Conservation (phyloP, 2,113 vertebrate genomes). For the Odocoileus virginianus region DNA sequence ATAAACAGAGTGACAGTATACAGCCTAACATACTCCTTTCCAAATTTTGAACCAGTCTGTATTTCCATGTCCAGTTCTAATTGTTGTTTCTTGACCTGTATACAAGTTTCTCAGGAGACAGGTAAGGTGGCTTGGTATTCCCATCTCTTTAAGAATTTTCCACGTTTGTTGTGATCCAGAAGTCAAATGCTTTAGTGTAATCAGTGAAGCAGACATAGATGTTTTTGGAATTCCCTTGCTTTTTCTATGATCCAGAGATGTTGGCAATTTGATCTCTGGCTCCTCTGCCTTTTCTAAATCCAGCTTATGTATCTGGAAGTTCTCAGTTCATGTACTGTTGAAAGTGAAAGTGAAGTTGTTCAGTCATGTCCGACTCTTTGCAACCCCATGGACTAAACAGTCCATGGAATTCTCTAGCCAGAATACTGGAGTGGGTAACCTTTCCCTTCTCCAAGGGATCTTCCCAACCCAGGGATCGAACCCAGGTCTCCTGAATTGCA, state of each 20-base stretch:
- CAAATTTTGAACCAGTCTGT: not conserved
- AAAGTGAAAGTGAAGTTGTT: not conserved
- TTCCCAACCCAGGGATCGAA: not conserved
- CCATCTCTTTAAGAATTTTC: not conserved
- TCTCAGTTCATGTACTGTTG: not conserved
- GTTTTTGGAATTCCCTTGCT: not conserved
- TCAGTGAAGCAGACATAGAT: not conserved
- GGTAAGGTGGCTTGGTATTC: not conserved
- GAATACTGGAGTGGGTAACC: not conserved
- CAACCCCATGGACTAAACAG: not conserved
- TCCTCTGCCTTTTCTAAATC: not conserved
- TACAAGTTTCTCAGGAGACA: not conserved
- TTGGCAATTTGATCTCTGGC: not conserved
- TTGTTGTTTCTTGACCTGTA: not conserved
- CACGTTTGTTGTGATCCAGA: not conserved
- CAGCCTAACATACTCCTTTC: not conserved
- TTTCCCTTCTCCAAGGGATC: not conserved
- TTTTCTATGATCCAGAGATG: not conserved
- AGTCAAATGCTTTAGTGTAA: not conserved
- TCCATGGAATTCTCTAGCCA: not conserved
- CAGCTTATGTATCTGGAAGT: not conserved
- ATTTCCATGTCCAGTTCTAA: not conserved
- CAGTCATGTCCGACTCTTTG: not conserved
- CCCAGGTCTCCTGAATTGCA: not conserved
- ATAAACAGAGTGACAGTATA: not conserved